Conservation (phyloP, 2,888 invertebrate genomes). For the Dicyrtomina minuta region DNA sequence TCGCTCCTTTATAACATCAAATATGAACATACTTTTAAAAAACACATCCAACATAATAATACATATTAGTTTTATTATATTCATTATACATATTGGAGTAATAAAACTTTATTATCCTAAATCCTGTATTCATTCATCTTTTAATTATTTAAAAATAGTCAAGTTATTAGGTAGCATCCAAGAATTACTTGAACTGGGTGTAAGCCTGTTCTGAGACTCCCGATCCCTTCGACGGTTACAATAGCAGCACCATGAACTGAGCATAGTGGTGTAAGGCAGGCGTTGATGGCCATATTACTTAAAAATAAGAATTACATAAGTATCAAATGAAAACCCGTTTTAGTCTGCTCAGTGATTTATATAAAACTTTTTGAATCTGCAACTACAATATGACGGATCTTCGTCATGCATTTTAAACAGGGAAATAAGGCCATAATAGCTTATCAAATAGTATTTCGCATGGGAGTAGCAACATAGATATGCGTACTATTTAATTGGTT, state of each 20-base stretch:
- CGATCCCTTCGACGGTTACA: conserved; percentile 89
- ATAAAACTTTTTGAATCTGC: not conserved
- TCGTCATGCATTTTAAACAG: not conserved
- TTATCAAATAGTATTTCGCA: too few species aligned
- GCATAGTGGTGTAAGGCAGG: conserved; percentile 84
- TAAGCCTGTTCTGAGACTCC: conserved; percentile 70
- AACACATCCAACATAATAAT: too few species aligned
- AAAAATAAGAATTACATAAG: not conserved
- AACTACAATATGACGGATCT: not conserved
- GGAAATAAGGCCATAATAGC: not conserved
- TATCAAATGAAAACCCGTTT: not conserved
- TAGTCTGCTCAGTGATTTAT: not conserved
- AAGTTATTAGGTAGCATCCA: not conserved
- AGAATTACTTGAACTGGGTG: conserved; percentile 72
- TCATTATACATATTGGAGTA: too few species aligned
- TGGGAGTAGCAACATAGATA: too few species aligned
- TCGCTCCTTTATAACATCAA: conserved; percentile 61
- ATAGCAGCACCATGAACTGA: conserved; percentile 84
- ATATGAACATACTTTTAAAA: too few species aligned
- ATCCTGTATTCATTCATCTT: too few species aligned
- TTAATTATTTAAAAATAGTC: too few species aligned
- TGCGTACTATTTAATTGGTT: too few species aligned
- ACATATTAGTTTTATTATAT: not conserved
- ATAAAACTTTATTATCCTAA: too few species aligned
- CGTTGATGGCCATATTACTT: conserved; percentile 81